Base-by-base conservation (phyloP, 2,797 vertebrate genomes). In the Strix occidentalis region DNA sequence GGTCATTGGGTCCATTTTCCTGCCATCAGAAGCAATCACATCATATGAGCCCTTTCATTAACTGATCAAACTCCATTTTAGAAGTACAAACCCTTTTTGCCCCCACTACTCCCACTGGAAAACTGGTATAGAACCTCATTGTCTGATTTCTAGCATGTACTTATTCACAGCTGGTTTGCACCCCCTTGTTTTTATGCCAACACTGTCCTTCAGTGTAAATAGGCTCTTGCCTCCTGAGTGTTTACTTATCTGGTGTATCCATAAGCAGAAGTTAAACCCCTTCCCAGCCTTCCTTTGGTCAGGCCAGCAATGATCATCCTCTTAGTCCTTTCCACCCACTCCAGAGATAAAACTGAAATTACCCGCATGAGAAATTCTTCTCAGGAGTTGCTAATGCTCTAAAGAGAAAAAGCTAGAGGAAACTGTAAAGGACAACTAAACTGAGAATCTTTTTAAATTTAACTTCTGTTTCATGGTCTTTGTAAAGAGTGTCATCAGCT, bases 161-260 rank as follows among this genome's bases (percentile, higher is more conserved):
- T 93, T 95, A 56, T 20, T 80, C 85, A 57, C 85, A 95, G 84
- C 75, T 85, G 93, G 78, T 66, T 87, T 93, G 51, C 28, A 87
- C 56, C n/a, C 43, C 9, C 46, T 77, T 80, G 51, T 58, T 94
- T 80, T 91, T 77, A 6, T 37, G 68, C 39, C 78, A 77, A 3
- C 31, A 3, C 68, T 63, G 35, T 70, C 53, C 64, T 74, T 94
- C 46, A 16, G 46, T 21, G 58, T 89, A 68, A 78, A 69, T 17
- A 35, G 50, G 11, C 8, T 53, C 79, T 65, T 89, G 5, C 31
- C 16, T 58, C 48, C 17, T 0, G 8, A 31, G 26, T 48, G 25
- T 87, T 90, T 68, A 13, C 20, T 83, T 63, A 7, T 31, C 60
- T 86, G 65, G 6, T 51, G 39, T 56, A 56, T 46, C 64, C 53